Base-by-base conservation (phyloP, 1,140 invertebrate genomes). In the Steinernema feltiae region DNA sequence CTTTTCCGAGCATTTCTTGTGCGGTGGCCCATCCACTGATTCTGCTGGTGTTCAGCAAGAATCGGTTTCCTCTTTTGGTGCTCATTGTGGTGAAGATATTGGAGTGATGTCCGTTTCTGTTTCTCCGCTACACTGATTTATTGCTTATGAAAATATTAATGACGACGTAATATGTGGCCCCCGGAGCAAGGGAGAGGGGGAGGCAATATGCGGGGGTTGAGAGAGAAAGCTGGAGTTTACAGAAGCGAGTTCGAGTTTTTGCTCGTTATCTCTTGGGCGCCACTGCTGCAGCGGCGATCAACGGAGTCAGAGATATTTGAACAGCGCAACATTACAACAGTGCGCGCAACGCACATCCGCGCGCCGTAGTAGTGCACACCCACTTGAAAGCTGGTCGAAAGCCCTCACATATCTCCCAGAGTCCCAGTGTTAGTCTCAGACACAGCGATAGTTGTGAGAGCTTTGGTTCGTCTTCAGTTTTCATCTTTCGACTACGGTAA, bases 351-450 rank as follows among this genome's bases (percentile, higher is more conserved):
- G 24, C 53, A 63, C 24, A 63, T 63, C 53, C 53, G 53, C 53
- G 53, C 53, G 53, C 53, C 24, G 53, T 63, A 63, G 53, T 63
- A 63, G 53, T 27, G 53, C 53, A 63, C 53, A 63, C 53, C 53
- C 53, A 63, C 53, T 63, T 63, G 53, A 63, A 63, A 63, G 53
- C 53, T 27, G 53, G 53, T 63, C 53, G 53, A n/a, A 63, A 63
- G 53, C 24, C 53, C 24, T 15, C 24, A 63, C 53, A 63, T 63
- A 63, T 63, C 53, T 27, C 53, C 24, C 53, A 21, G 53, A 63
- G 53, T 63, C 53, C 24, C 53, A 63, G 53, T n/a, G 3, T 27
- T 21, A 63, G 53, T 41, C 18, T n/a, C n/a, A n/a, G n/a, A n/a
- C n/a, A n/a, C n/a, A n/a, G n/a, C n/a, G n/a, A n/a, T 18, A n/a